Conservation (phyloP, 1,140 invertebrate genomes). For the Diploscapter pachys region DNA sequence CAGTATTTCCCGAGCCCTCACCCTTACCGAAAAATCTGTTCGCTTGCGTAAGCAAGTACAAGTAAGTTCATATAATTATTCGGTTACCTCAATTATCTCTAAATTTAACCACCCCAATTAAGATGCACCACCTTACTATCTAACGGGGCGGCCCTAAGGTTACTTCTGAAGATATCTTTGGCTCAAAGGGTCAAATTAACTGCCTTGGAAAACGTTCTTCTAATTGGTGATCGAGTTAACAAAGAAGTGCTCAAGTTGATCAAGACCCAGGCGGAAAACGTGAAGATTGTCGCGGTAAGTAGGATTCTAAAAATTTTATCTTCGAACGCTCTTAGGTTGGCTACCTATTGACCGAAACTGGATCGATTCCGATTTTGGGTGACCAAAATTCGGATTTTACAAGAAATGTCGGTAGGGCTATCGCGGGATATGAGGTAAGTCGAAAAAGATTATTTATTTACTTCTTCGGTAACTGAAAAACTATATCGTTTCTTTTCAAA, state of each 20-base stretch:
- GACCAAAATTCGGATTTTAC: slow-evolving; percentile 57
- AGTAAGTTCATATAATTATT: slow-evolving; percentile 12
- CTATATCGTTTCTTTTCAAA: slow-evolving; percentile 17
- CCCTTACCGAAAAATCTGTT: slow-evolving; percentile 50
- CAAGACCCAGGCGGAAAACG: slow-evolving; percentile 47
- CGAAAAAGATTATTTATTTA: no score
- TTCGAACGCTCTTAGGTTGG: slow-evolving; percentile 41
- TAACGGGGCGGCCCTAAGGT: slow-evolving; percentile 52
- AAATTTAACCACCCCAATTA: slow-evolving; percentile 9
- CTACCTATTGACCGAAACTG: slow-evolving; percentile 54
- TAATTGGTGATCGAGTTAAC: slow-evolving; percentile 52
- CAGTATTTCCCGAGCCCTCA: slow-evolving; percentile 51
- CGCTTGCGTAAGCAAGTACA: slow-evolving; percentile 51
- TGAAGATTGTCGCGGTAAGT: slow-evolving; percentile 52
- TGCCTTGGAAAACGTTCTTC: slow-evolving; percentile 50
- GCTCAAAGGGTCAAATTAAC: slow-evolving; percentile 44
- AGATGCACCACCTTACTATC: slow-evolving; percentile 51
- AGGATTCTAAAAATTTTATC: slow-evolving; percentile 7
- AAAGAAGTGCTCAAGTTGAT: slow-evolving; percentile 48
- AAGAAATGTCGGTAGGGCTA: slow-evolving; percentile 44
- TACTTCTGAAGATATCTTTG: slow-evolving; percentile 47
- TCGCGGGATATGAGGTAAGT: slow-evolving; percentile 52
- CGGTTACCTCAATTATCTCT: slow-evolving; percentile 24
- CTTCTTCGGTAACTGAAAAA: slow-evolving; percentile 16
- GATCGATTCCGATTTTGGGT: slow-evolving; percentile 49